A percentile compares a stretch with the other conserved stretches of the same genome.
These are phyloP conservation scores for Umimayanthus kanabou DNA, from an alignment of 92 coral and sea anemone genomes.

Conservation along the genomic window DNA sequence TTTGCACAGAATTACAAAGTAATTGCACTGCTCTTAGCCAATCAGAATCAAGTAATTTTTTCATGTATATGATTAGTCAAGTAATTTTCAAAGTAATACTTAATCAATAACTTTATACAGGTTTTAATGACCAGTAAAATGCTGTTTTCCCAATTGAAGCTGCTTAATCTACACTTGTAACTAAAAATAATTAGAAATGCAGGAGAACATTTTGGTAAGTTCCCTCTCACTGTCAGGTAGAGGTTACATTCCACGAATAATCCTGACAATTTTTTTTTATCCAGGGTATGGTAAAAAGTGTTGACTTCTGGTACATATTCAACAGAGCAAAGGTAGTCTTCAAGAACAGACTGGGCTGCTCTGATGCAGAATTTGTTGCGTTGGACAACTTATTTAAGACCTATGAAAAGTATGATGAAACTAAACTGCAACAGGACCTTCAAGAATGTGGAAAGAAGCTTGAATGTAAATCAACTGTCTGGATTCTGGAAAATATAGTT, in stretches of 20 bases:
- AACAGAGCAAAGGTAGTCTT: constrained; percentile 27
- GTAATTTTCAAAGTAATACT: neutral
- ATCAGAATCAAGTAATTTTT: no score
- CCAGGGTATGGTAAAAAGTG: constrained; percentile 29
- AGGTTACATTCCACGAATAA: neutral
- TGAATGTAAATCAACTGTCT: neutral
- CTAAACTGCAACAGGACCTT: neutral
- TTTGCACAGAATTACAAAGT: no score
- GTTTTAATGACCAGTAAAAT: neutral
- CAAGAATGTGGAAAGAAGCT: neutral
- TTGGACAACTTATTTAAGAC: constrained; percentile 2
- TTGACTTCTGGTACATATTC: constrained; percentile 30
- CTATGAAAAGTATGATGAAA: neutral
- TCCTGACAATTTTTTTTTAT: constrained; percentile 5
- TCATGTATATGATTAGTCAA: no score
- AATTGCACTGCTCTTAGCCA: no score
- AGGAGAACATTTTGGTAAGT: neutral
- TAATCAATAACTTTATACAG: neutral
- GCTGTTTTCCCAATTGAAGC: neutral
- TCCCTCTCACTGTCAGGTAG: constrained; percentile 12
- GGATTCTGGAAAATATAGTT: constrained; percentile 9
- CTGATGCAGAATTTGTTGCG: neutral
- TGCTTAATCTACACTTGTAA: neutral
- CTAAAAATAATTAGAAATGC: neutral
- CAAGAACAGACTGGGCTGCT: constrained; percentile 5